Conservation (phyloP, 2,113 vertebrate genomes). For the Lagopus leucura region DNA sequence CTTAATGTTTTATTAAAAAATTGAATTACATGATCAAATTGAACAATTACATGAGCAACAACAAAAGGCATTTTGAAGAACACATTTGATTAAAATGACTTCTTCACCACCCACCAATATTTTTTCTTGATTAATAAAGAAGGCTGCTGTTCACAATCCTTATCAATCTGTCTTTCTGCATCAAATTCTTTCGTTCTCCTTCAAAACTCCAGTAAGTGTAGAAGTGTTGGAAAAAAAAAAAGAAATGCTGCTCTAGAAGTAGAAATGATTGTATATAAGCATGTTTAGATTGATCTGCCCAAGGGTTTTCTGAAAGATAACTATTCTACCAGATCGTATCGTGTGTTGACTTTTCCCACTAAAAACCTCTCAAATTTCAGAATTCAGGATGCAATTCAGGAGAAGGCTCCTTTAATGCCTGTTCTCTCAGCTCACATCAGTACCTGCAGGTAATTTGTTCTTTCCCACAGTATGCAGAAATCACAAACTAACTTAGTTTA, state of each 20-base stretch:
- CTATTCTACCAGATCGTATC: neutral
- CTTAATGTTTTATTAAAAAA: neutral
- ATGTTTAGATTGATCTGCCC: neutral
- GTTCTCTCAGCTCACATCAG: neutral
- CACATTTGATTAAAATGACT: neutral
- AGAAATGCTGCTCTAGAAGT: neutral
- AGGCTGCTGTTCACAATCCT: neutral
- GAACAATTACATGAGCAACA: neutral
- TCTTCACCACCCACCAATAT: neutral
- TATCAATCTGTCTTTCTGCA: neutral
- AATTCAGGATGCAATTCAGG: neutral
- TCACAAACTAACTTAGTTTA: neutral
- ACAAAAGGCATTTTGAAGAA: neutral
- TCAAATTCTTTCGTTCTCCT: neutral
- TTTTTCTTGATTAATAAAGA: slow-evolving; percentile 1
- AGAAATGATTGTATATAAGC: neutral
- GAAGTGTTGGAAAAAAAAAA: neutral
- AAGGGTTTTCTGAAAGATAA: neutral
- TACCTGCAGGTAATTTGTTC: neutral
- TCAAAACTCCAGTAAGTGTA: neutral
- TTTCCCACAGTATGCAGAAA: neutral
- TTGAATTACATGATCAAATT: neutral
- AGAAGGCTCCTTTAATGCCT: neutral
- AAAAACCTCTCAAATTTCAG: slow-evolving; percentile 3
- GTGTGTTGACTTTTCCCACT: neutral